These are phyloP conservation scores for Pseudochirops corinnae DNA, from an alignment of 2,797 vertebrate genomes.

Conservation along the genomic window DNA sequence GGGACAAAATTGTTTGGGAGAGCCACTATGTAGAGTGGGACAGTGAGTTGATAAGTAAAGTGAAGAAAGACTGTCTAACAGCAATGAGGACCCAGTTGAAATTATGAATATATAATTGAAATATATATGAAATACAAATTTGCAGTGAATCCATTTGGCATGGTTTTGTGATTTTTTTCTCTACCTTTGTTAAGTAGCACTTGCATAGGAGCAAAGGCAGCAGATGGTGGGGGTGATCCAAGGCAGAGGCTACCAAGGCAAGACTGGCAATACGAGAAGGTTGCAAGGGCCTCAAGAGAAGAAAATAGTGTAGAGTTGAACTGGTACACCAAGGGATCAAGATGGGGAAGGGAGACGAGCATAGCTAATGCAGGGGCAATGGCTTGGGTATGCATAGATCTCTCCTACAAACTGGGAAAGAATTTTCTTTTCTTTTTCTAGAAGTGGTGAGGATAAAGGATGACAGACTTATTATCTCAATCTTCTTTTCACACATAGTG, in stretches of 20 bases:
- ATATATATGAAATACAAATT: neutral
- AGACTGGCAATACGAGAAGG: neutral
- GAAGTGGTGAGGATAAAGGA: neutral
- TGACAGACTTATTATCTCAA: neutral
- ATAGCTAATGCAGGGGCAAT: neutral
- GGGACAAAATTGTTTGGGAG: neutral
- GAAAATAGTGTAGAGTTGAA: neutral
- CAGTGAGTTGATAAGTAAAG: neutral
- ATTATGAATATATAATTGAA: neutral
- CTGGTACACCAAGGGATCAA: neutral
- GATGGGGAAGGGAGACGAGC: neutral
- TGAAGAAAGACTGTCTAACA: neutral
- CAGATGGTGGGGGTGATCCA: neutral
- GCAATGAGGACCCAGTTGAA: neutral
- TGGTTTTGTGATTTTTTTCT: neutral
- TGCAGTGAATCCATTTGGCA: neutral
- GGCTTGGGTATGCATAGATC: neutral
- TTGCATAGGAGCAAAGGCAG: neutral
- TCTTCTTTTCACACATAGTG: neutral
- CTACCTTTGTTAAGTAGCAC: neutral
- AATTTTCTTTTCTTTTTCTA: neutral
- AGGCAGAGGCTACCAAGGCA: neutral
- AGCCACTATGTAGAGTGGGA: neutral
- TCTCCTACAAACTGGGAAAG: neutral
- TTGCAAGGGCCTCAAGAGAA: neutral